Percentiles rank a stretch among this genome's conserved stretches.
These are phyloP conservation scores for Hoplias malabaricus DNA, from an alignment of 2,113 vertebrate species.

Conservation along the genomic window DNA sequence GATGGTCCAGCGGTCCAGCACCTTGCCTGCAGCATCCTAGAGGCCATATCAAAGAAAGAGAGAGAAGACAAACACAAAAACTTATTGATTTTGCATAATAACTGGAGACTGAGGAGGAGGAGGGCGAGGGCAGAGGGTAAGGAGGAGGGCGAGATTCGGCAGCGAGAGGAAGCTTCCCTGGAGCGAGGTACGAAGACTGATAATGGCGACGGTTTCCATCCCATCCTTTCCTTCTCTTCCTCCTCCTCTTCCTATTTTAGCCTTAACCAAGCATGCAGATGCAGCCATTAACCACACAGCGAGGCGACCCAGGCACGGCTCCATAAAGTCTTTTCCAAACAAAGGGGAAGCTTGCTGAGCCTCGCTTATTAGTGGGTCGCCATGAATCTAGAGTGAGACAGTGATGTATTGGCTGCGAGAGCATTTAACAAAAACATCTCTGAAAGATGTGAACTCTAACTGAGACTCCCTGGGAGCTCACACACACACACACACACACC, in stretches of 20 bases:
- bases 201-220: slow-evolving; percentile 50
- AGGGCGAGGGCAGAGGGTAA: slow-evolving; percentile 66
- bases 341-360: slow-evolving; percentile 62
- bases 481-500: too few species aligned
- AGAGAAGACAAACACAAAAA: slow-evolving; percentile 87
- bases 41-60: slow-evolving; percentile 81
- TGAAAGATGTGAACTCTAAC: slow-evolving; percentile 64
- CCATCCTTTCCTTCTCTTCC: slow-evolving; percentile 1
- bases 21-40: slow-evolving; percentile 98
- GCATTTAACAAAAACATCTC: slow-evolving; percentile 65
- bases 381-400: slow-evolving; percentile 60
- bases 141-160: slow-evolving; percentile 62
- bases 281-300: slow-evolving; percentile 63
- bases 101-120: slow-evolving; percentile 63
- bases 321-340: slow-evolving; percentile 71
- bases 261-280: slow-evolving; percentile 58
- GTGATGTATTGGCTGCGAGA: slow-evolving; percentile 59
- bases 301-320: slow-evolving; percentile 62
- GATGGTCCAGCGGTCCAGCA: slow-evolving; percentile 99
- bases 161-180: slow-evolving; percentile 72
- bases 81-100: slow-evolving; percentile 92
- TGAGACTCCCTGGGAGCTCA: slow-evolving; percentile 63
- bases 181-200: slow-evolving; percentile 67
- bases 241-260: slow-evolving; percentile 24
- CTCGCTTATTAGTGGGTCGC: slow-evolving; percentile 66